A percentile compares a stretch with the other conserved stretches of the same genome.
phyloP scores from a whole-genome alignment of 2,797 vertebrate genomes.

The Xenops minutus region DNA sequence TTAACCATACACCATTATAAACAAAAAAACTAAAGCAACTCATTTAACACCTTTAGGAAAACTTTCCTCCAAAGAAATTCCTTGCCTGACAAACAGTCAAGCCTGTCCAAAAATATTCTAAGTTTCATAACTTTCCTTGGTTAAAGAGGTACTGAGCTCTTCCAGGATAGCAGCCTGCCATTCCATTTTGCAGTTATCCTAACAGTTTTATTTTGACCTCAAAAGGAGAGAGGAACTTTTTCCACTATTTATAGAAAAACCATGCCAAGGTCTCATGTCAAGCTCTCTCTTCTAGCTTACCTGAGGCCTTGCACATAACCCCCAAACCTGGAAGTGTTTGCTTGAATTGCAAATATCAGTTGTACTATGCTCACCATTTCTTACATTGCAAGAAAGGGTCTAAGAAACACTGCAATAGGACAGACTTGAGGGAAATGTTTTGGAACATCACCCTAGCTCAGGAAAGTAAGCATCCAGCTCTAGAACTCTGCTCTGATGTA shows the following conservation, averaged over 20 bases:
- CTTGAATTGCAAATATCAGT: not conserved
- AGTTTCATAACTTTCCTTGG: not conserved
- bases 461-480: not conserved
- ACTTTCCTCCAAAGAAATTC: not conserved
- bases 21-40: not conserved
- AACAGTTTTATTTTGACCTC: not conserved
- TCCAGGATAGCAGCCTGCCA: not conserved
- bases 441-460: not conserved
- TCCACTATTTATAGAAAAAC: not conserved
- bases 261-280: not conserved
- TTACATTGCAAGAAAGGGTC: not conserved
- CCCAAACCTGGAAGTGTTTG: not conserved
- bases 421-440: not conserved
- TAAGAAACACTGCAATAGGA: not conserved
- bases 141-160: not conserved
- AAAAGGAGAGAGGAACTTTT: not conserved
- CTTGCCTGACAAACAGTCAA: not conserved
- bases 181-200: not conserved
- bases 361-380: not conserved
- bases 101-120: not conserved
- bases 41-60: not conserved
- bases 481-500: not conserved
- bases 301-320: not conserved
- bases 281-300: not conserved
- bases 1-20: not conserved